Conservation (phyloP, 2,797 vertebrate genomes). For the Capromys pilorides region DNA sequence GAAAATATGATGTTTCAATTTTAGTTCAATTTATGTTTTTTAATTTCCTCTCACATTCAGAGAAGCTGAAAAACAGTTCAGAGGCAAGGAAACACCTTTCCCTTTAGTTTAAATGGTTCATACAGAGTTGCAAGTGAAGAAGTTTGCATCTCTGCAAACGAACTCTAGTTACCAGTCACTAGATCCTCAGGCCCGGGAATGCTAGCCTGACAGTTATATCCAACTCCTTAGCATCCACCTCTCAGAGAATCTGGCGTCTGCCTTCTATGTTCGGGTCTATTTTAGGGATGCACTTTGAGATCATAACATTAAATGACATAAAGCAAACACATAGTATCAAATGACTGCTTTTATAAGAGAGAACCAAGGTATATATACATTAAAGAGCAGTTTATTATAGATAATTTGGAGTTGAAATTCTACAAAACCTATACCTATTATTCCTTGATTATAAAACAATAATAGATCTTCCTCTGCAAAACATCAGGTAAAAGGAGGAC, state of each 20-base stretch:
- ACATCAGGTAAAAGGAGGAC: neutral
- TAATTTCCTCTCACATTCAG: slow-evolving; percentile 1
- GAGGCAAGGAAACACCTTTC: neutral
- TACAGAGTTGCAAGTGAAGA: neutral
- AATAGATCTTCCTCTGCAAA: neutral
- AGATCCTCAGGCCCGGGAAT: neutral
- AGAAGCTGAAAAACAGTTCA: neutral
- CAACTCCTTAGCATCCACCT: accelerated
- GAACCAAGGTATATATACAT: neutral
- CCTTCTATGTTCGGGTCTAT: neutral
- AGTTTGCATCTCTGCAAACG: neutral
- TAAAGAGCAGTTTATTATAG: neutral
- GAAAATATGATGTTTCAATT: neutral
- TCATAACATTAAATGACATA: neutral
- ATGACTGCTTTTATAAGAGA: neutral
- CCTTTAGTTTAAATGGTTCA: neutral
- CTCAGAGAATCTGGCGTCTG: neutral
- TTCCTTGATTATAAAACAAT: neutral
- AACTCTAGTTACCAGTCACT: neutral
- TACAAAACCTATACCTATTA: neutral
- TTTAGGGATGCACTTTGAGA: neutral
- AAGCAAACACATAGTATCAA: neutral
- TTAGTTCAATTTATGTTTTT: slow-evolving; percentile 42
- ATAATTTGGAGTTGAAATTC: neutral
- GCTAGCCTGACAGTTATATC: neutral